Base-by-base conservation (phyloP, 2,113 vertebrate species). In the Pterophyllum scalare region DNA sequence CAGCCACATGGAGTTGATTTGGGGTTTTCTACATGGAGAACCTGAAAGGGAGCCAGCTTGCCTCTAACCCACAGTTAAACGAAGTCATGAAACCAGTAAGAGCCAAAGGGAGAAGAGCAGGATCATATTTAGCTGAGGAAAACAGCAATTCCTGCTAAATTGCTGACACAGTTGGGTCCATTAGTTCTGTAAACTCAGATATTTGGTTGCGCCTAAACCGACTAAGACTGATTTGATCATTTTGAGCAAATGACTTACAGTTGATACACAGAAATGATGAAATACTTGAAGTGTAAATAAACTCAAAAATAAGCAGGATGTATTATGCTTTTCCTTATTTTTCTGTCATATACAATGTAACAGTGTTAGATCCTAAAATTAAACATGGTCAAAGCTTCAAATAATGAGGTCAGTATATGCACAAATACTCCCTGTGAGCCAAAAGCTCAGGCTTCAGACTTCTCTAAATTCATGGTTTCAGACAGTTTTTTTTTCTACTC, bases 1-100 rank as follows among this genome's bases (percentile, higher is more conserved):
- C 12, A 15, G 28, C 84, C 90, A 95, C 91, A 94, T 94, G 93
- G 93, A 92, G 77, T 77, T 90, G 75, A 94, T 95, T 93, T 93
- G 81, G 81, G 91, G 81, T 85, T 94, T 94, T 86, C 83, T 79
- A 80, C 88, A 76, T 83, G 83, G 85, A 89, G 56, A 91, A 75
- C 75, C 19, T n/a, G 56, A 35, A 46, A 72, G 31, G 52, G 57
- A 58, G 89, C 65, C 83, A 84, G 76, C 75, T 65, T 59, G 59
- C 76, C 84, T 75, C 20, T 35, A 58, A 88, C 58, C 79, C 40
- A 64, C 75, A 62, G 40, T 82, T 57, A 84, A 58, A 81, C 75
- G 35, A 77, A 87, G 59, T 64, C 75, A 67, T 87, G 65, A 85
- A 90, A 81, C 75, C 43, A 75, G 31, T 33, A 59, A 5, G 52